phyloP scores from a whole-genome alignment of 2,888 invertebrate species.

The Panzeria rudis region DNA sequence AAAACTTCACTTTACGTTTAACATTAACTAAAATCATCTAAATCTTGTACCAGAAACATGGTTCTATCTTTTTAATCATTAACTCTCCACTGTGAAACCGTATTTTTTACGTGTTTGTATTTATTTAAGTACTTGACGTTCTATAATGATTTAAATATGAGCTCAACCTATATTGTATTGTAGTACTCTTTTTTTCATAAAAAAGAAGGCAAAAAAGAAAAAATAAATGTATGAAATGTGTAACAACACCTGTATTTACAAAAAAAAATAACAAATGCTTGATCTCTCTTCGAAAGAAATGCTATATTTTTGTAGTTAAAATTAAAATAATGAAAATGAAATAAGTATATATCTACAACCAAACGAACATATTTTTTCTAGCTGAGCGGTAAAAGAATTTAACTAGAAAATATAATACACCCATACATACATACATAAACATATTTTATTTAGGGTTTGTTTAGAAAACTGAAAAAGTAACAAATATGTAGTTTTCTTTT shows the following conservation, averaged over 20 bases:
- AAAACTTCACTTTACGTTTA: too few species aligned
- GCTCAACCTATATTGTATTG: slow-evolving; percentile 59
- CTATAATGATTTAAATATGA: slow-evolving; percentile 61
- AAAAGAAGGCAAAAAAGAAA: slow-evolving; percentile 29
- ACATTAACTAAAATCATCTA: neutral
- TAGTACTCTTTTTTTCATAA: slow-evolving; percentile 14
- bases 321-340: slow-evolving; percentile 27
- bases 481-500: too few species aligned
- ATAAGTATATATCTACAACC: neutral
- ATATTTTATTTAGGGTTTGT: too few species aligned
- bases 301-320: slow-evolving; percentile 44
- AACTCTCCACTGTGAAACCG: slow-evolving; percentile 19
- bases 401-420: neutral
- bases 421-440: neutral
- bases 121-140: slow-evolving; percentile 54
- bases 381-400: neutral
- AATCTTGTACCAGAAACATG: neutral
- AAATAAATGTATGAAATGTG: slow-evolving; percentile 39
- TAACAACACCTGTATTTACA: slow-evolving; percentile 64
- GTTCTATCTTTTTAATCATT: neutral
- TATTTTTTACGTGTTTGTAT: slow-evolving; percentile 22
- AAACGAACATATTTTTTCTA: neutral
- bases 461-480: too few species aligned
- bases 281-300: slow-evolving; percentile 36
- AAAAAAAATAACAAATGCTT: slow-evolving; percentile 48